Percentiles rank a stretch among this genome's conserved stretches.
phyloP scores from a whole-genome alignment of 1,140 invertebrate species.

The Pseudobourletiella spinata region DNA sequence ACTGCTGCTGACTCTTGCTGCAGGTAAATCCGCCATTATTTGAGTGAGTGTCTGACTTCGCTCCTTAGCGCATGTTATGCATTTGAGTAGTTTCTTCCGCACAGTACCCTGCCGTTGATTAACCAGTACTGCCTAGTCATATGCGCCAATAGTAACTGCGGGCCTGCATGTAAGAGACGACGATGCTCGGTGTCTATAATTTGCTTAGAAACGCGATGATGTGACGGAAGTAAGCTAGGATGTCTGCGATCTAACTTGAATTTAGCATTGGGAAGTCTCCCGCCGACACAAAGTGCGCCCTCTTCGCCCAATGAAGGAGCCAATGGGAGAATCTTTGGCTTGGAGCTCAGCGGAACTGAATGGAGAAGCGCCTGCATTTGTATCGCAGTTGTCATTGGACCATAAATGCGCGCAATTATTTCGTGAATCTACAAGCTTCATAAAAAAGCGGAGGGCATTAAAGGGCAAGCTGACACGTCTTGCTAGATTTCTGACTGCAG shows the following conservation, averaged over 20 bases:
- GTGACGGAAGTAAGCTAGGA: constrained; percentile 38
- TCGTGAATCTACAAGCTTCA: too few species aligned
- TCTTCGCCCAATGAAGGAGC: constrained; percentile 41
- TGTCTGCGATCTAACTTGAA: constrained; percentile 33
- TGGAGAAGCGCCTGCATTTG: neutral
- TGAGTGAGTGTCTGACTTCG: constrained; percentile 28
- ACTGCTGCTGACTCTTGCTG: neutral
- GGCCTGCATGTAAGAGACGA: constrained; percentile 38
- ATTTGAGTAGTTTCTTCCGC: constrained; percentile 10
- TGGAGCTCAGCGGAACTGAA: constrained; percentile 12
- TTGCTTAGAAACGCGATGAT: constrained; percentile 36
- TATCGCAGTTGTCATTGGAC: neutral
- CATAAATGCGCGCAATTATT: neutral
- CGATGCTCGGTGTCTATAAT: constrained; percentile 39
- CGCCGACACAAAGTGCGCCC: constrained; percentile 41
- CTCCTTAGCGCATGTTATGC: constrained; percentile 32
- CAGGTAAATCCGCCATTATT: constrained; percentile 36
- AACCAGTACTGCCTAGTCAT: constrained; percentile 35
- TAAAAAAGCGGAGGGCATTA: too few species aligned
- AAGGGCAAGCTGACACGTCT: too few species aligned
- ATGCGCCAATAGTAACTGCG: constrained; percentile 35
- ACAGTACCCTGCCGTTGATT: constrained; percentile 8
- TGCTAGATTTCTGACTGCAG: too few species aligned
- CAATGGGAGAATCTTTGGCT: constrained; percentile 27
- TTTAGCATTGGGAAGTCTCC: constrained; percentile 38